Percentiles rank a stretch among this genome's conserved stretches.
phyloP scores from a whole-genome alignment of 2,113 vertebrate genomes.

The Clarias magur region DNA sequence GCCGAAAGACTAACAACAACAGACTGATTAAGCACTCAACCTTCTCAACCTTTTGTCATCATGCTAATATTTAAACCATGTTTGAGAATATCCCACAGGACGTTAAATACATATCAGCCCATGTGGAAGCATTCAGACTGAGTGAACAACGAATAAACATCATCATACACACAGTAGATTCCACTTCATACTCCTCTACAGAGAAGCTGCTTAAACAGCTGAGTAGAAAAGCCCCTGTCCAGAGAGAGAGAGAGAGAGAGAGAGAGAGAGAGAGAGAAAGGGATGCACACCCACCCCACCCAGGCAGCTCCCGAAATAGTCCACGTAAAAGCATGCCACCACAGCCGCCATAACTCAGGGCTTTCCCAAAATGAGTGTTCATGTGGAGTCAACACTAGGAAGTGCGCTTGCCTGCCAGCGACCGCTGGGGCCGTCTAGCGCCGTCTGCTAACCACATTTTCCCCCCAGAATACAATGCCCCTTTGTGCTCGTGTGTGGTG shows the following conservation, averaged over 20 bases:
- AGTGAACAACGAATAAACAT: conserved; percentile 25
- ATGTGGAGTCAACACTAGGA: conserved; percentile 77
- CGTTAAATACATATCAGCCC: not conserved
- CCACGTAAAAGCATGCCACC: conserved; percentile 62
- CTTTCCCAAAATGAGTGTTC: conserved; percentile 74
- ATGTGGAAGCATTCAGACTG: conserved; percentile 33
- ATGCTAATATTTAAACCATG: not conserved
- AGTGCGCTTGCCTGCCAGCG: conserved; percentile 73
- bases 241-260: not conserved
- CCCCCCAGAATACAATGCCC: conserved; percentile 73
- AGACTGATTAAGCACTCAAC: no score
- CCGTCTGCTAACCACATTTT: conserved; percentile 78
- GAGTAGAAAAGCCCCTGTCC: conserved; percentile 2
- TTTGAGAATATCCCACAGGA: no score
- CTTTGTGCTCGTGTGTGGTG: conserved; percentile 76
- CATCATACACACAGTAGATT: not conserved
- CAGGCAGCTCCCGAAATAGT: conserved; percentile 66
- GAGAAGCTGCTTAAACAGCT: conserved; percentile 7
- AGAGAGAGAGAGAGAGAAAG: conserved; percentile 40
- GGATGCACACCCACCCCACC: conserved; percentile 49
- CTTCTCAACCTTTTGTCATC: not conserved
- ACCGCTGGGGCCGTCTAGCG: conserved; percentile 68
- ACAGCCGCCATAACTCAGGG: conserved; percentile 64
- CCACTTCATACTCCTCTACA: not conserved
- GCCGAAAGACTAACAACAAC: no score